Evolutionary conservation across 1,140 invertebrate species (phyloP), one percentile per base, ranked within the genome.

Genomic region (Zophobas morio): DNA sequence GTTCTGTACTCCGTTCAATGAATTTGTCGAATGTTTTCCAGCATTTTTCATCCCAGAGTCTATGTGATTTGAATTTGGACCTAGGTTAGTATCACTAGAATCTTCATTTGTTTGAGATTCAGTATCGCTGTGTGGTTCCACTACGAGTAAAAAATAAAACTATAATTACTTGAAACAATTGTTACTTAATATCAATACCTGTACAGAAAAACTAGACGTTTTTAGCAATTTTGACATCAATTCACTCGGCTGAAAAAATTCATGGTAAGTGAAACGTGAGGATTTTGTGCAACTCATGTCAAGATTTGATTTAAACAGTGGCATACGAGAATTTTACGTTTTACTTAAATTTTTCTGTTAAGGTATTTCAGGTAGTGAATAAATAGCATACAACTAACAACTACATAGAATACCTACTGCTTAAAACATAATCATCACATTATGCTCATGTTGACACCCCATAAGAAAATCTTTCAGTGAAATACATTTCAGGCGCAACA

Each of bases 61-160:
- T 35, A 92, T 92, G 77, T 93, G 92, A 84, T 93, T 93, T 81
- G 90, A 89, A 42, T 88, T 88, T 40, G 86, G 75, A 42, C 82
- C 90, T 82, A 94, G 90, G 85, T 93, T 92, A 83, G 92, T 93
- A 81, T 92, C 91, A 82, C 92, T 92, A 76, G 93, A 92, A 81
- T 93, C 90, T 81, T 92, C 90, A 86, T 93, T 94, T 54, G 92
- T 95, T 87, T 96, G 94, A 6, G 95, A 96, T 87, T 97, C 96
- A 56, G 94, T 94, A 87, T 96, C 96, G 88, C 94, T 96, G 84
- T 95, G 94, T 83, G 93, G 90, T 84, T 95, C 94, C 88, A 91
- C 93, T 94, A 85, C 84, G 60, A 66, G 8, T 42, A 89, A 86
- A 80, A 87, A 86, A 83, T 78, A 75, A 82, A 78, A 78, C 40